Evolutionary conservation across 2,888 invertebrate species (phyloP).

Genomic region (Dione juno): DNA sequence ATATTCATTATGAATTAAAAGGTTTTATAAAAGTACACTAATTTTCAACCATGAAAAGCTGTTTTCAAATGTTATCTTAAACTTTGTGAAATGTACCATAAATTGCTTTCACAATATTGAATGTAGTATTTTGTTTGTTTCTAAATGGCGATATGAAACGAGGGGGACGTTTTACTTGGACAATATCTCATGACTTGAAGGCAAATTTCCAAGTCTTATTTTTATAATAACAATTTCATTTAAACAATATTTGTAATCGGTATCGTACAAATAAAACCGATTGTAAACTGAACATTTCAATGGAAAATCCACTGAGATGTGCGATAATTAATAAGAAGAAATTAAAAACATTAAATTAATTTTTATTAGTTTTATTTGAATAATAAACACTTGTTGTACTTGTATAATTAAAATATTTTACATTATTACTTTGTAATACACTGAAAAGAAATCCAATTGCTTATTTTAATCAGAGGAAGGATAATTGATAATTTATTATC

Average conservation of each 20-base stretch:
- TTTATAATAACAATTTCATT: neutral
- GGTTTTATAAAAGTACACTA: too few relatives aligned
- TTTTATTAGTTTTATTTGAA: slow-evolving; percentile 2
- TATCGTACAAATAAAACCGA: slow-evolving; percentile 4
- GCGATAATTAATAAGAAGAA: neutral
- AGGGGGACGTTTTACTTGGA: neutral
- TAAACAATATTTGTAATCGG: neutral
- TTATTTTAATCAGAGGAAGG: too few relatives aligned
- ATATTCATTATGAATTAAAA: too few relatives aligned
- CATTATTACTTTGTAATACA: neutral
- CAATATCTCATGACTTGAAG: neutral
- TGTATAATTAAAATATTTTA: too few relatives aligned
- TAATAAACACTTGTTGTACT: too few relatives aligned
- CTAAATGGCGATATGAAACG: too few relatives aligned
- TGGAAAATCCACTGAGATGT: neutral
- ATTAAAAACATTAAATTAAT: slow-evolving; percentile 6
- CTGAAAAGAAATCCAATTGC: neutral
- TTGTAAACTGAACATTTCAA: neutral
- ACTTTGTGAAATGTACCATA: too few relatives aligned
- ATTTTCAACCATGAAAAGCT: too few relatives aligned
- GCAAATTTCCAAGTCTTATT: neutral
- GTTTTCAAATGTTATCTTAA: too few relatives aligned
- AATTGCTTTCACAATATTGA: too few relatives aligned
- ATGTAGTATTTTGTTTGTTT: too few relatives aligned
- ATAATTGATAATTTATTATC: neutral